Evolutionary conservation across 2,797 vertebrate genomes (phyloP).

Genomic region (Xiphophorus birchmanni): DNA sequence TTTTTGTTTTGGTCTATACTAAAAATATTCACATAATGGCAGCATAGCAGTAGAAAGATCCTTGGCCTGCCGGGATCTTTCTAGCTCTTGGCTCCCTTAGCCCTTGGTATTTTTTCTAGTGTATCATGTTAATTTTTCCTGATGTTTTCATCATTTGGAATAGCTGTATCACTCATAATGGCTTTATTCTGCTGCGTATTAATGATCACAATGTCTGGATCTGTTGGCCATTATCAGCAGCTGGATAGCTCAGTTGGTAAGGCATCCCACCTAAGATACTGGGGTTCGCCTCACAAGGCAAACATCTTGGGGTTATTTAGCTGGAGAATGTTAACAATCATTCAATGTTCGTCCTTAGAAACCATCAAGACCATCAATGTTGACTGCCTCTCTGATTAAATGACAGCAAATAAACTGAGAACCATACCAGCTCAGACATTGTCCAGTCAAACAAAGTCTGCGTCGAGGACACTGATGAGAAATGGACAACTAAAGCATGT

Average conservation of each 20-base stretch:
- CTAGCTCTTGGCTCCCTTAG: not conserved
- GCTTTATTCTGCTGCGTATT: not conserved
- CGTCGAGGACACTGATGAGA: too few relatives aligned
- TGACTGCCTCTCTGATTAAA: too few relatives aligned
- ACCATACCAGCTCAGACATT: too few relatives aligned
- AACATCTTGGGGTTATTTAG: too few relatives aligned
- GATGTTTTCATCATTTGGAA: not conserved
- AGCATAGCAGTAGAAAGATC: too few relatives aligned
- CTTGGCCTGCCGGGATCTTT: not conserved
- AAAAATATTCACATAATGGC: not conserved
- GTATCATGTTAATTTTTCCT: not conserved
- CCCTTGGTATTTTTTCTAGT: not conserved
- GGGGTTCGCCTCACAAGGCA: too few relatives aligned
- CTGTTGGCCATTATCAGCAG: not conserved
- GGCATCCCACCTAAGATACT: not conserved
- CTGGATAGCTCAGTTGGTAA: not conserved
- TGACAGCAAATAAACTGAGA: too few relatives aligned
- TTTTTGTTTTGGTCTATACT: not conserved
- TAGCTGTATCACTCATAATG: not conserved
- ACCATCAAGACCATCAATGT: too few relatives aligned
- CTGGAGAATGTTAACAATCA: too few relatives aligned
- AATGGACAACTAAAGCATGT: too few relatives aligned
- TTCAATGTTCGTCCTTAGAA: too few relatives aligned
- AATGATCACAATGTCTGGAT: not conserved
- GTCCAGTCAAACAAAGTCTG: too few relatives aligned